Percentiles rank a stretch among this genome's conserved stretches.
Conservation (phyloP, 2,113 vertebrate genomes). For the Phainopepla nitens region DNA sequence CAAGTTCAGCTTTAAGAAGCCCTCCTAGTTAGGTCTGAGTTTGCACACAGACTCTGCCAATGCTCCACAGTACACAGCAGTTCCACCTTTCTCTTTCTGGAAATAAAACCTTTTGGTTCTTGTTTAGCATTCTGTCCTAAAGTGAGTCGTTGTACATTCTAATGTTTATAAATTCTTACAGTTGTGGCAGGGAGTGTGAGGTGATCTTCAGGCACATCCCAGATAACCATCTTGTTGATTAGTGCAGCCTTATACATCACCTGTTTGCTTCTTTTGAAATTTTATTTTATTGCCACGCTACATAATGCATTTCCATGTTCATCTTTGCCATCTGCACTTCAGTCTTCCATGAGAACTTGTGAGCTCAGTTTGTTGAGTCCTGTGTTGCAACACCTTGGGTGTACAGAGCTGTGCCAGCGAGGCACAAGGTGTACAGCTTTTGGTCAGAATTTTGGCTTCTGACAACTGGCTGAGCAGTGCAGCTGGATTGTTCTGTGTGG, state of each 20-base stretch:
- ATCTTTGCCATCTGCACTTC: neutral
- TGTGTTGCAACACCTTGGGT: neutral
- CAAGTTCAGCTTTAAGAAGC: neutral
- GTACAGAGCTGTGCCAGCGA: neutral
- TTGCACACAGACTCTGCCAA: neutral
- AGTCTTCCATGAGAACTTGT: neutral
- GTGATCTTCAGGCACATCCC: neutral
- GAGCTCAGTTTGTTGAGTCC: neutral
- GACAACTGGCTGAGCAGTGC: neutral
- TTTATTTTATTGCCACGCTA: neutral
- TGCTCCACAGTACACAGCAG: neutral
- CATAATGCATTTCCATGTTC: neutral
- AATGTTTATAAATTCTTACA: neutral
- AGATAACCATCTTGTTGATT: neutral
- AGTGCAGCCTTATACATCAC: neutral
- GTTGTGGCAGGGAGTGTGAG: neutral
- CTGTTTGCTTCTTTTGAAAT: neutral
- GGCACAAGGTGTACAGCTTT: neutral
- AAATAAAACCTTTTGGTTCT: constrained; percentile 35
- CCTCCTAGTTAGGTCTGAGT: neutral
- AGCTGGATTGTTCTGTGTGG: constrained; percentile 55
- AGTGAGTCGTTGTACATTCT: neutral
- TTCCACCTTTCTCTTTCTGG: neutral
- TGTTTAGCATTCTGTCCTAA: neutral
- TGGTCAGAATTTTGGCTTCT: neutral